Base-by-base conservation (phyloP, 2,888 invertebrate genomes). In the Cephonodes hylas region DNA sequence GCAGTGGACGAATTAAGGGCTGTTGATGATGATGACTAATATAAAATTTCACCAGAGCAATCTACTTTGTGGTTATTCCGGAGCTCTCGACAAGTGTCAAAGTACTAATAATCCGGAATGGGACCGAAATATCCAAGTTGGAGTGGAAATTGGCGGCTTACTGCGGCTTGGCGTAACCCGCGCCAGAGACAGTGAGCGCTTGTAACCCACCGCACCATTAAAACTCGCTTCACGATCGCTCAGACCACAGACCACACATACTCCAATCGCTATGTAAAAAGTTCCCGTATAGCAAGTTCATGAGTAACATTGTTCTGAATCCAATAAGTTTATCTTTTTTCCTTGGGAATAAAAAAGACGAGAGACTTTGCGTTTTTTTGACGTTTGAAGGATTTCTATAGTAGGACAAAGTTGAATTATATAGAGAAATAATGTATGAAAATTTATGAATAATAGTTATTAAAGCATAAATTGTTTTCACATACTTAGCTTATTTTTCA, bases 151-250 rank as follows among this genome's bases (percentile, higher is more conserved):
- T 53, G 27, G 10, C 18, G 18, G 31, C 53, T 48, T 45, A 20
- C 57, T 25, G 27, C 25, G 42, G 18, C 13, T 18, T 44, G 22
- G 6, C 23, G 44, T 44, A 59, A 20, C 58, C 18, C 13, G 18
- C 25, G 20, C 27, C 42, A 59, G 44, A 27, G 42, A 44, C 25
- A 13, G 44, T 20, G 23, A 44, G 10, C 25, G 25, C 44, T 59
- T 59, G 25, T 42, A 27, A n/a, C n/a, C 44, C 44, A 59, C 58
- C 58, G 44, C 58, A 59, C 44, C 25, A 59, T 59, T 59, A 59
- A 59, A 59, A 59, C 58, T 59, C 27, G 27, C 27, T 44, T 27
- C 15, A 27, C 18, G 8, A 10, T 15, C 22, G 23, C 6, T n/a
- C 18, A 18, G 48, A 4, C 4, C 20, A 4, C 10, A 31, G 18